Evolutionary conservation across 2,113 vertebrate species (phyloP), one percentile per base, ranked within the genome.

Genomic region (Amphiprion percula): DNA sequence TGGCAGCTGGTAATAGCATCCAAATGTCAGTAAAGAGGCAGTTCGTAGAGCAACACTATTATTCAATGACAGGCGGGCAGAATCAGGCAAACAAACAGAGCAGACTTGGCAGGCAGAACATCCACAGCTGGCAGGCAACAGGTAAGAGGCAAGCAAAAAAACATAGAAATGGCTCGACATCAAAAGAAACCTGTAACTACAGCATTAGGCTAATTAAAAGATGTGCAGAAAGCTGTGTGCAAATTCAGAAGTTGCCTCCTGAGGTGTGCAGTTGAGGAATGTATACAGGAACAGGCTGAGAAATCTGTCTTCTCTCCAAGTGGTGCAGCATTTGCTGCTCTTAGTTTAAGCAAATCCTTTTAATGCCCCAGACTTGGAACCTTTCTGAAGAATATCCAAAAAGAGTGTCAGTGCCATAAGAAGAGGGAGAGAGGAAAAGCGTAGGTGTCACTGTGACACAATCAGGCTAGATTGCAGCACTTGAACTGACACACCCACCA

Each of bases 401-500:
- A 60, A 63, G 15, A 50, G 49, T 44, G 44, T 67, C 44, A 37
- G 56, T 33, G 47, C 47, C 12, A 17, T 47, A 49, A 63, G 64
- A 68, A 78, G 71, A 67, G 73, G 53, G 30, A 66, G 69, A 70
- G 64, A 58, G 19, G 21, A 64, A 64, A 77, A 60, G 82, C 17
- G 21, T 70, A 86, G 79, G 86, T 92, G 88, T 86, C 77, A 74
- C 67, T 65, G 62, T 79, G 76, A 82, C 83, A 83, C 87, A 87
- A 87, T 86, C 85, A 88, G 84, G 59, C 62, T 63, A 68, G 80
- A 92, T 90, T 89, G 76, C 84, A 70, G 80, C 80, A 71, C 86
- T 91, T 80, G 79, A 88, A 83, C 84, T 46, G 47, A 53, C 80
- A 80, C 78, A 86, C 70, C 80, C 87, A 79, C 64, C 54, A 58